Evolutionary conservation across 2,888 invertebrate genomes (phyloP), one percentile per base, ranked within the genome.

Genomic region (Cremastinae sp.): DNA sequence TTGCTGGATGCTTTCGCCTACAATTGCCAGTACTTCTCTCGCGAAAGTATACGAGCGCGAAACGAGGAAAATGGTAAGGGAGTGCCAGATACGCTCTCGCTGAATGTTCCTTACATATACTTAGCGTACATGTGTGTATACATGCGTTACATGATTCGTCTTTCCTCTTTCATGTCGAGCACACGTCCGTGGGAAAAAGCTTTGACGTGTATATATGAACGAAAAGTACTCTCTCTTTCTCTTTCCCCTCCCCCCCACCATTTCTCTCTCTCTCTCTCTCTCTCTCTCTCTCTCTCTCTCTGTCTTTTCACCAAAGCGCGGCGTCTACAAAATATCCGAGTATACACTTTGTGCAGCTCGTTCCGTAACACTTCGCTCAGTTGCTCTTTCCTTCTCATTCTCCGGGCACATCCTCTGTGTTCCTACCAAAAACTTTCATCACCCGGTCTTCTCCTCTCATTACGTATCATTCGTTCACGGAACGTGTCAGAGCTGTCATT

Each of bases 151-250:
- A 18, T 14, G 20, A 54, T 54, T 47, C 61, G 65, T 71, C 61
- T 71, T 49, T 71, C 61, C 69, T 59, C 65, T 75, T 75, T 71
- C 71, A 75, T 72, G 66, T 75, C 70, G 54, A 64, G 47, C 70
- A 47, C 65, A 41, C 56, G 45, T 41, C 58, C 18, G 56, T 51
- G 56, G 53, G 59, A 59, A 66, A 59, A 54, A 56, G 54, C 56
- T 71, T 71, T 61, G 54, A 61, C 49, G 66, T 66, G 56, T 36
- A 28, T n/a, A n/a, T 28, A 28, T 5, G 28, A 2, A 3, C 28
- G 56, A 14, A 41, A 49, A 20, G 59, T n/a, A n/a, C n/a, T n/a
- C n/a, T n/a, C n/a, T n/a, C n/a, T n/a, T n/a, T n/a, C n/a, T n/a
- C n/a, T n/a, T n/a, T n/a, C n/a, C n/a, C n/a, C n/a, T n/a, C n/a